Evolutionary conservation across 1,140 invertebrate genomes (phyloP), one percentile per base, ranked within the genome.

Genomic region (Manduca sexta): DNA sequence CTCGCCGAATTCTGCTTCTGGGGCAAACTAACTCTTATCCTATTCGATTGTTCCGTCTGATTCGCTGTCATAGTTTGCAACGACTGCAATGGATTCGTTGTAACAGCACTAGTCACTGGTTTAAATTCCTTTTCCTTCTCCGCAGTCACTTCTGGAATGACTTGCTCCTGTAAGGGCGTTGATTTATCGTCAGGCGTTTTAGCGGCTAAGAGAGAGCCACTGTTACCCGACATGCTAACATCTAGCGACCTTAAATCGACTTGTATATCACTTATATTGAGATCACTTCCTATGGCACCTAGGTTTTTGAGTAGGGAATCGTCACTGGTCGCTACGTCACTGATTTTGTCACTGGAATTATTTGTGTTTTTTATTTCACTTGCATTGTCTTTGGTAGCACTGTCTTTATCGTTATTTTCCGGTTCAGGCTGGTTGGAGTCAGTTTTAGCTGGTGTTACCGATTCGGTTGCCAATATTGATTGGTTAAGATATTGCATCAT

Each of bases 401-500:
- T 71, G 33, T 77, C 68, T 48, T 73, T 67, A 16, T 78, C 71
- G 30, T 54, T 66, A 37, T 37, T 38, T 38, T 79, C 65, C 11
- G 71, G 45, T 43, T 81, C 64, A 39, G 66, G 64, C 38, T 57
- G 62, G 45, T 73, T 74, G 70, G 76, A 69, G 66, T 80, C 74
- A 38, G 74, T 82, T 59, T 76, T 82, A 56, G 74, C 80, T 77
- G 79, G 86, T 84, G 72, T 69, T 85, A 65, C 77, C 67, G 79
- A 71, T 67, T 84, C 86, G 72, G 76, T 76, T 74, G 74, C 80
- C 78, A 84, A 85, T 78, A 86, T 86, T 81, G 80, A 84, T 89
- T 97, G 94, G 86, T 95, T 96, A 58, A 98, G 89, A 86, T 97
- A 98, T 77, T 94, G 91, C 68, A 96, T 89, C 95, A 98, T 97